These are phyloP conservation scores for Lasioglossum marginatum DNA, from an alignment of 2,888 invertebrate genomes.

Conservation along the genomic window DNA sequence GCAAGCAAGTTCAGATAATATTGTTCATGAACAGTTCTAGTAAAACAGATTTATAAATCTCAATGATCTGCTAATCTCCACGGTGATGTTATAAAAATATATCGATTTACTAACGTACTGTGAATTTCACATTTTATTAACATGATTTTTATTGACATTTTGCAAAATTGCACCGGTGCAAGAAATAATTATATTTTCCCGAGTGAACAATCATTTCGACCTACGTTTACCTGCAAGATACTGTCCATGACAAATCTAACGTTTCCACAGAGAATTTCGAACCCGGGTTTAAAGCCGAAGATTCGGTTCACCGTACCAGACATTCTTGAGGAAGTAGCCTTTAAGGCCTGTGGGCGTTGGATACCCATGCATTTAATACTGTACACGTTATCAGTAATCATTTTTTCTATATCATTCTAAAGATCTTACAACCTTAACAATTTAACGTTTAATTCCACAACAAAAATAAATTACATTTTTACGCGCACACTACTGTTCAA, in stretches of 20 bases:
- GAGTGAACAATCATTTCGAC: slow-evolving; percentile 15
- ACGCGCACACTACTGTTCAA: not conserved
- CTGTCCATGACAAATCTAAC: slow-evolving; percentile 50
- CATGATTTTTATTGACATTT: not conserved
- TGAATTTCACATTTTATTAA: not conserved
- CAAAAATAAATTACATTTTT: not conserved
- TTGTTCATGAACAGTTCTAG: not conserved
- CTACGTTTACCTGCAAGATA: slow-evolving; percentile 38
- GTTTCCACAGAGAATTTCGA: slow-evolving; percentile 59
- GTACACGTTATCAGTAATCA: too few relatives aligned
- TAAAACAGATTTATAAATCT: not conserved
- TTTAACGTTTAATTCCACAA: not conserved
- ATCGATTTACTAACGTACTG: not conserved
- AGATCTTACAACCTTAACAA: not conserved
- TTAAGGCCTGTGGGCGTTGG: slow-evolving; percentile 24
- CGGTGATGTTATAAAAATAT: not conserved
- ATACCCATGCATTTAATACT: slow-evolving; percentile 5
- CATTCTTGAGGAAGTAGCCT: slow-evolving; percentile 50
- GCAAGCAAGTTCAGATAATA: not conserved
- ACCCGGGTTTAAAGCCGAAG: slow-evolving; percentile 53
- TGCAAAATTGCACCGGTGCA: not conserved
- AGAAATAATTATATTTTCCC: slow-evolving; percentile 17
- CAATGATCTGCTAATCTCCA: not conserved
- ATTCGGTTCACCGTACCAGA: slow-evolving; percentile 21
- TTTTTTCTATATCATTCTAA: not conserved